A percentile compares a stretch with the other conserved stretches of the same genome.
phyloP scores from a whole-genome alignment of 2,113 vertebrate genomes.

The Neomonachus schauinslandi region DNA sequence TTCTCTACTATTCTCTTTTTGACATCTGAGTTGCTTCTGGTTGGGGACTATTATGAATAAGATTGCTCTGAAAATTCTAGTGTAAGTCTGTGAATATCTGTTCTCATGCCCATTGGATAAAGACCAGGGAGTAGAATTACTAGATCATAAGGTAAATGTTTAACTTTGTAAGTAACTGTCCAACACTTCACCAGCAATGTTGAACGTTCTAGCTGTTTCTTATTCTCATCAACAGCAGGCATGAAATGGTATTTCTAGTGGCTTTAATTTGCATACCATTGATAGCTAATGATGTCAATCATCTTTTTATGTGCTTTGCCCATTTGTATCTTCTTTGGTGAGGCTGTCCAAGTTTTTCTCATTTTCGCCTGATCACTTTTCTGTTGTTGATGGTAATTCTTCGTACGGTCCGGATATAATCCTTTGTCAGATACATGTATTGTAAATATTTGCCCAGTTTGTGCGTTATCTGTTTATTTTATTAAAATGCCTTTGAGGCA shows the following conservation, averaged over 20 bases:
- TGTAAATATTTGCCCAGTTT: neutral
- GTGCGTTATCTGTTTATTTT: neutral
- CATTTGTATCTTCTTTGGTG: neutral
- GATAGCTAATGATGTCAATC: neutral
- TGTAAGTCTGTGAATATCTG: neutral
- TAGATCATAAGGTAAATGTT: neutral
- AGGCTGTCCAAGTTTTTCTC: neutral
- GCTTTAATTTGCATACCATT: neutral
- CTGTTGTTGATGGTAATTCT: neutral
- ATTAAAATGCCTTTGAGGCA: neutral
- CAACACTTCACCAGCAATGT: neutral
- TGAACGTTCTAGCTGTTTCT: too few species aligned
- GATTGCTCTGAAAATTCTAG: neutral
- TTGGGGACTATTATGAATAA: neutral
- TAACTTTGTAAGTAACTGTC: neutral
- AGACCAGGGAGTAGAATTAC: neutral
- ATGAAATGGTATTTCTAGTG: neutral
- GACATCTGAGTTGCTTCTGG: neutral
- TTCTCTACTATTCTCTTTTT: neutral
- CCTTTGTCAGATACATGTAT: neutral
- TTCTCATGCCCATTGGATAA: neutral
- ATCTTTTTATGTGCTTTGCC: neutral
- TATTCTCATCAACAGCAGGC: neutral
- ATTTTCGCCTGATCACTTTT: neutral
- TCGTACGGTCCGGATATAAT: neutral